Conservation (phyloP, 2,888 invertebrate species). For the Congeria kusceri region DNA sequence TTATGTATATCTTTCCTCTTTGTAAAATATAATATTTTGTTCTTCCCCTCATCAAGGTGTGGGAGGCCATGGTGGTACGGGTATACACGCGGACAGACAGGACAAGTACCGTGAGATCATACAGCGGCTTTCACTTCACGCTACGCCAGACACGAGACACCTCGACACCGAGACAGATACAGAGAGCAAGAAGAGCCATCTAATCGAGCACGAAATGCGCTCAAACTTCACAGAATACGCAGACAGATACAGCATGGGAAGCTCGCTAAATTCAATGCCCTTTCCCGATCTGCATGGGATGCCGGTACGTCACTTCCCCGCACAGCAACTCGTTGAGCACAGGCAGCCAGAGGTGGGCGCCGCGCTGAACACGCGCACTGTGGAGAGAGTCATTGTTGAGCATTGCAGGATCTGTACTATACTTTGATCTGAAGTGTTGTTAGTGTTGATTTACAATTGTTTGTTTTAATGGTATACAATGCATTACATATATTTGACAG, state of each 20-base stretch:
- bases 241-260: slow-evolving; percentile 28
- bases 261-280: slow-evolving; percentile 16
- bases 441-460: no score
- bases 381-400: slow-evolving; percentile 77
- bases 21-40: no score
- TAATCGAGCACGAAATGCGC: slow-evolving; percentile 33
- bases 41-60: slow-evolving; percentile 78
- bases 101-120: slow-evolving; percentile 83
- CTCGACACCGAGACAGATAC: slow-evolving; percentile 62
- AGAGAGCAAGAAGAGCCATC: slow-evolving; percentile 54
- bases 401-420: slow-evolving; percentile 80
- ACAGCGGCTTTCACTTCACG: slow-evolving; percentile 78
- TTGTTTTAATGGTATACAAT: no score
- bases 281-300: background rate
- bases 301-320: slow-evolving; percentile 7
- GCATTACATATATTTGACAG: no score
- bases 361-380: slow-evolving; percentile 26
- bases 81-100: slow-evolving; percentile 83
- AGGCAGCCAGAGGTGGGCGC: background rate
- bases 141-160: slow-evolving; percentile 73
- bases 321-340: background rate
- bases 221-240: slow-evolving; percentile 21
- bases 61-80: slow-evolving; percentile 85
- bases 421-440: slow-evolving; percentile 63
- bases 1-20: no score